These are phyloP conservation scores for Microplitis deprimator DNA, from an alignment of 2,888 invertebrate genomes.

Conservation along the genomic window DNA sequence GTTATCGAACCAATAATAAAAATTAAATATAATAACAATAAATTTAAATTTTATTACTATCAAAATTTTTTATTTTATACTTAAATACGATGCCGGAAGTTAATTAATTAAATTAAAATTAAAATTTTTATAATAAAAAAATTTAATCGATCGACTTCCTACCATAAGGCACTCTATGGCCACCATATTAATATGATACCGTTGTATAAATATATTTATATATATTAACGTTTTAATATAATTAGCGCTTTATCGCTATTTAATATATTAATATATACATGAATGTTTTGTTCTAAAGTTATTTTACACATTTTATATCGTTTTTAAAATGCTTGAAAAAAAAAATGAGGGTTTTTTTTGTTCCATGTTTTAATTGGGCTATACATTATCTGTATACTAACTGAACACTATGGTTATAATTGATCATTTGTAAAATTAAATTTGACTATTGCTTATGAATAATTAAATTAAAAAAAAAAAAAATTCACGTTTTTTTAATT, in stretches of 20 bases:
- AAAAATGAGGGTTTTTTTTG: neutral
- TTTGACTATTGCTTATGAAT: conserved; percentile 9
- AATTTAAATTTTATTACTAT: conserved; percentile 19
- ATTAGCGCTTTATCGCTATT: neutral
- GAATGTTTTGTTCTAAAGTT: neutral
- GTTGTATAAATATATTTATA: conserved; percentile 33
- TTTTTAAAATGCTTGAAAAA: neutral
- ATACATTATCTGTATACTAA: conserved; percentile 5
- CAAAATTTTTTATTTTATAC: conserved; percentile 5
- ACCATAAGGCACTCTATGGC: conserved; percentile 60
- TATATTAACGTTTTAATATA: conserved; percentile 44
- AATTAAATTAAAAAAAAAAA: neutral
- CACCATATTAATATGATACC: conserved; percentile 51
- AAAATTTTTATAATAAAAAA: neutral
- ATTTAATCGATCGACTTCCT: conserved; percentile 49
- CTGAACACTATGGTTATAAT: conserved; percentile 21
- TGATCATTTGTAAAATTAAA: conserved; percentile 21
- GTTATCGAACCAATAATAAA: conserved; percentile 47
- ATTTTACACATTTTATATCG: neutral
- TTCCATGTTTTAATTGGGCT: conserved; percentile 18
- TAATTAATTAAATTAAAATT: neutral
- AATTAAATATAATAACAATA: conserved; percentile 20
- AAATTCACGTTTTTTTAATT: neutral
- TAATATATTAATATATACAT: neutral
- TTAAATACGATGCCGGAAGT: conserved; percentile 17